A percentile compares a stretch with the other conserved stretches of the same genome.
Evolutionary conservation across 1,140 invertebrate genomes (phyloP).

Genomic region (Phortica variegata): DNA sequence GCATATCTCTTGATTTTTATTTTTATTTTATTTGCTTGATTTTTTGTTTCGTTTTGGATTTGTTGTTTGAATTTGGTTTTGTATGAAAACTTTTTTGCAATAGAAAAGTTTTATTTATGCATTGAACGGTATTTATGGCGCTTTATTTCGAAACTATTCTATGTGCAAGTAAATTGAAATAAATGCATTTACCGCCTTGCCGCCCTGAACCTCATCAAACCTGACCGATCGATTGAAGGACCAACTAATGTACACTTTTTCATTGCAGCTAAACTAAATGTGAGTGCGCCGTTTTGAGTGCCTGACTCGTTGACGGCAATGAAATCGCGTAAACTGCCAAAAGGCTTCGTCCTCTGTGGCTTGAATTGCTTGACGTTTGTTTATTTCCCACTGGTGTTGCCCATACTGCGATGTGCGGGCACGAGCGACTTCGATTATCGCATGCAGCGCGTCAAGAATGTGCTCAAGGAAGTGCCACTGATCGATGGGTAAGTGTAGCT

Average conservation of each 20-base stretch:
- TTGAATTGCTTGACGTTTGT: conserved; percentile 50
- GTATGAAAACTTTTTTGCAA: conserved; percentile 55
- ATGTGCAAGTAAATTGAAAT: conserved; percentile 13
- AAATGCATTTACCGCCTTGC: conserved; percentile 2
- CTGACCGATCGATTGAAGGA: no score
- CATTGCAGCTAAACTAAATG: conserved; percentile 39
- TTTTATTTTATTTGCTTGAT: conserved; percentile 39
- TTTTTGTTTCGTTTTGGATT: conserved; percentile 45
- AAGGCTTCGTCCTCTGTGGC: conserved; percentile 53
- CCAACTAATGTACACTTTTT: background rate
- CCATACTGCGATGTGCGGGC: conserved; percentile 44
- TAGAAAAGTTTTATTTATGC: conserved; percentile 54
- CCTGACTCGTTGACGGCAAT: conserved; percentile 50
- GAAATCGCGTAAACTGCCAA: conserved; percentile 55
- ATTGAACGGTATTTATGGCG: conserved; percentile 45
- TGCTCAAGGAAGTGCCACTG: conserved; percentile 62
- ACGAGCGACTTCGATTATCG: conserved; percentile 56
- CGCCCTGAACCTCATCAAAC: no score
- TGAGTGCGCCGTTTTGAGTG: conserved; percentile 39
- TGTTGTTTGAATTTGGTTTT: conserved; percentile 45
- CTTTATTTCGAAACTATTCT: conserved; percentile 49
- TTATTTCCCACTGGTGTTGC: conserved; percentile 48
- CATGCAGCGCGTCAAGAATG: conserved; percentile 60
- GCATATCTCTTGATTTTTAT: conserved; percentile 54
- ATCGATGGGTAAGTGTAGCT: no score